Conservation (phyloP, 2,797 vertebrate genomes). For the Sandelia bainsii region DNA sequence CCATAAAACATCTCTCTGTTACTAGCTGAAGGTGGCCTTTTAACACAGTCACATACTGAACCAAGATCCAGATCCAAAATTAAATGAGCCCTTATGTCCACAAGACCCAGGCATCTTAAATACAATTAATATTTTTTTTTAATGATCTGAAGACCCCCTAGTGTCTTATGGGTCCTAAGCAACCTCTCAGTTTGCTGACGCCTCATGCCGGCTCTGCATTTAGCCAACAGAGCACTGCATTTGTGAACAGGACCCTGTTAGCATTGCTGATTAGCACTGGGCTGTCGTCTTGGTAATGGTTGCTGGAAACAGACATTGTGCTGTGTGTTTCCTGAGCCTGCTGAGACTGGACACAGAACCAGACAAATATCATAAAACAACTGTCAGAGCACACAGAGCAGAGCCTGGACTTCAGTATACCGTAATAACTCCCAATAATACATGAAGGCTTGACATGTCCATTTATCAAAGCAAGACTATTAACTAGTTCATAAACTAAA, state of each 20-base stretch:
- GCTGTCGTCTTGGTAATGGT: slow-evolving; percentile 66
- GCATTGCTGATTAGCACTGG: slow-evolving; percentile 47
- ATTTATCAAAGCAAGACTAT: neutral
- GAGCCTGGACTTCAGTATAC: slow-evolving; percentile 13
- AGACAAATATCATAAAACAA: slow-evolving; percentile 28
- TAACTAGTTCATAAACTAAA: neutral
- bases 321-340: slow-evolving; percentile 63
- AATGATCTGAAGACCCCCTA: neutral
- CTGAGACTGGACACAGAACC: slow-evolving; percentile 46
- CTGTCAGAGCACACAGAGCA: slow-evolving; percentile 52
- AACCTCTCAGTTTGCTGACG: slow-evolving; percentile 16
- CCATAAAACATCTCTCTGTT: no score
- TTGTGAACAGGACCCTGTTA: slow-evolving; percentile 35
- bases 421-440: neutral
- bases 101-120: neutral
- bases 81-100: neutral
- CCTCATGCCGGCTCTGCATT: slow-evolving; percentile 45
- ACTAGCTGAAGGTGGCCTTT: no score
- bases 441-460: neutral
- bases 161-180: slow-evolving; percentile 22
- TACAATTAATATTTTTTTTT: neutral
- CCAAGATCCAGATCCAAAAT: neutral
- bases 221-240: slow-evolving; percentile 39
- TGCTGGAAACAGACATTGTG: slow-evolving; percentile 33
- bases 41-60: no score